Evolutionary conservation across 1,140 invertebrate species (phyloP), one percentile per base, ranked within the genome.

Genomic region (Trichogramma pretiosum): DNA sequence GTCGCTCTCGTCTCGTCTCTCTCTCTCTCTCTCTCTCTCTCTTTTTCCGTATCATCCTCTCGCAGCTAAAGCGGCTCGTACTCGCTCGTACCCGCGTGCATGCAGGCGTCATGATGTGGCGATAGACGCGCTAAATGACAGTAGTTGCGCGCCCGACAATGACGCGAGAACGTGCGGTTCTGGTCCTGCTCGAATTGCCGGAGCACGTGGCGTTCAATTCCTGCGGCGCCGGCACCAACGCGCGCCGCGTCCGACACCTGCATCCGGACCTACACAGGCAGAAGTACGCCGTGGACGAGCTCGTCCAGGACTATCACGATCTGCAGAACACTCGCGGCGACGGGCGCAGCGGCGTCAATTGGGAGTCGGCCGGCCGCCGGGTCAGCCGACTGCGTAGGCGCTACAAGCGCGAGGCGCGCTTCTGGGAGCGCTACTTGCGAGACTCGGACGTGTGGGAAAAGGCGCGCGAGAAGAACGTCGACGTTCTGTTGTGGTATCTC

Each of bases 401-500:
- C 13, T 28, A 19, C 8, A 10, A 24, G 0, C 24, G 8, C 1
- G 43, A 51, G 23, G 14, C 22, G 13, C 13, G 9, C 0, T 11
- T 36, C 9, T 51, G 43, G 49, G 21, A 28, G 7, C 3, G 32
- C 1, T 42, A 51, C 7, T 33, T 51, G 1, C 9, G n/a, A 16
- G 26, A 22, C 0, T 30, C 16, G 4, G 16, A 26, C 26, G 11
- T 19, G 5, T 45, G 36, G 8, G 36, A 23, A 34, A 18, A 14
- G 7, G 19, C 7, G 5, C 5, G 17, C n/a, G 2, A 1, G 18
- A 32, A 5, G 0, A 10, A n/a, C 3, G 18, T 24, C 8, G 18
- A 49, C 1, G 14, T n/a, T 0, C 34, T 45, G 13, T 24, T 45
- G 9, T 50, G 48, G 48, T 50, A 51, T 17, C 22, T 41, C 18